Evolutionary conservation across 2,113 vertebrate species (phyloP).

Genomic region (Lampris incognitus): DNA sequence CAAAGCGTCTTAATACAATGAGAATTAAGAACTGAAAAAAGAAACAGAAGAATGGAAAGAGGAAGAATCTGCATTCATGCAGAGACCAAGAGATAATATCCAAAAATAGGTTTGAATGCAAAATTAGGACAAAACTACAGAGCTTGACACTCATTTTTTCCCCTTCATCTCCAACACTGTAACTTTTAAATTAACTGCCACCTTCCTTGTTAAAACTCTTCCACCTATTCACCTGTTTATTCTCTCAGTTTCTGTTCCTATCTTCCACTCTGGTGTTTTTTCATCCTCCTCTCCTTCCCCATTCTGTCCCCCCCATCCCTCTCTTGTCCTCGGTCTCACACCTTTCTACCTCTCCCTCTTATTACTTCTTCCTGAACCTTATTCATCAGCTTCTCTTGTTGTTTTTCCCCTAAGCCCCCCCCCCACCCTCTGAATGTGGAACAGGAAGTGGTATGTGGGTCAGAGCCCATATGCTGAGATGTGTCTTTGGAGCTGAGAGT

Average conservation of each 20-base stretch:
- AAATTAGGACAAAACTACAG: too few species aligned
- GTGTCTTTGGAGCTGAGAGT: conserved; percentile 31
- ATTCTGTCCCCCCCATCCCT: conserved; percentile 41
- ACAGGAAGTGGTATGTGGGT: conserved; percentile 79
- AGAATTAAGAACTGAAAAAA: too few species aligned
- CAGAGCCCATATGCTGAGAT: conserved; percentile 60
- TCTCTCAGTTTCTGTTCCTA: neutral
- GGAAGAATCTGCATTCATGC: too few species aligned
- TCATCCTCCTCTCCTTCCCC: conserved; percentile 4
- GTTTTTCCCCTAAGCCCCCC: neutral
- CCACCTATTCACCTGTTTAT: neutral
- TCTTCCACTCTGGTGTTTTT: neutral
- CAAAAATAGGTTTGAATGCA: too few species aligned
- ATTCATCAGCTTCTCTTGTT: neutral
- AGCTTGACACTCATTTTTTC: neutral
- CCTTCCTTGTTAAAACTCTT: conserved; percentile 35
- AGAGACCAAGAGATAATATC: too few species aligned
- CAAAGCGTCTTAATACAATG: too few species aligned
- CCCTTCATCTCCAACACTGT: neutral
- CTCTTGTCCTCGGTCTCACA: neutral
- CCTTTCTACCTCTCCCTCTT: conserved; percentile 10
- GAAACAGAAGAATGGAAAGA: too few species aligned
- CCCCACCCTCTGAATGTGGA: conserved; percentile 60
- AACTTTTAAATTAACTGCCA: neutral
- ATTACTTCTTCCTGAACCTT: conserved; percentile 36